Conservation (phyloP, 1,140 invertebrate genomes). For the Periplaneta americana region DNA sequence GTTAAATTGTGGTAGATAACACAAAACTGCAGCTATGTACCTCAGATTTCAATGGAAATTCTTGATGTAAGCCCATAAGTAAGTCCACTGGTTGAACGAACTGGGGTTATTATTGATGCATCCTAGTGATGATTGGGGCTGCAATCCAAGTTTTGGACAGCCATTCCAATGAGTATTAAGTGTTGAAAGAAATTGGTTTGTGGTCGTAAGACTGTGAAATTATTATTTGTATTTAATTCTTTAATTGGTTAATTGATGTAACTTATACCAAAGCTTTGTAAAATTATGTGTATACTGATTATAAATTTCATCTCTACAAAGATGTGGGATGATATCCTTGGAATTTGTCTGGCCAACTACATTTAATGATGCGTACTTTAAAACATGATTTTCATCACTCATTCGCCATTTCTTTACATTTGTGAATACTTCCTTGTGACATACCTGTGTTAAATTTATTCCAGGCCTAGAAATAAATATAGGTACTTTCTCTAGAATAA, state of each 20-base stretch:
- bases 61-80: background rate
- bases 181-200: background rate
- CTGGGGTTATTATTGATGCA: background rate
- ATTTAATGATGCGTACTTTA: background rate
- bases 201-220: background rate
- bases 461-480: too few relatives aligned
- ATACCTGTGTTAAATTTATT: background rate
- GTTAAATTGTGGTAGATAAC: background rate
- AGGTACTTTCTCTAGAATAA: background rate
- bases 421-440: background rate
- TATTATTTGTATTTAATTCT: background rate
- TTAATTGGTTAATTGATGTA: background rate
- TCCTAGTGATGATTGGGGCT: background rate
- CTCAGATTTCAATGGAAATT: background rate
- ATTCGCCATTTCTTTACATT: background rate
- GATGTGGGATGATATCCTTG: background rate
- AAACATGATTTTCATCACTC: background rate
- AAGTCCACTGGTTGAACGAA: too few relatives aligned
- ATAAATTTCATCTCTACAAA: background rate
- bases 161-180: background rate
- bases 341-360: background rate
- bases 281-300: background rate
- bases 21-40: background rate
- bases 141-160: background rate
- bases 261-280: background rate